Evolutionary conservation across 2,888 invertebrate species (phyloP).

Genomic region (Archips crataeganus): DNA sequence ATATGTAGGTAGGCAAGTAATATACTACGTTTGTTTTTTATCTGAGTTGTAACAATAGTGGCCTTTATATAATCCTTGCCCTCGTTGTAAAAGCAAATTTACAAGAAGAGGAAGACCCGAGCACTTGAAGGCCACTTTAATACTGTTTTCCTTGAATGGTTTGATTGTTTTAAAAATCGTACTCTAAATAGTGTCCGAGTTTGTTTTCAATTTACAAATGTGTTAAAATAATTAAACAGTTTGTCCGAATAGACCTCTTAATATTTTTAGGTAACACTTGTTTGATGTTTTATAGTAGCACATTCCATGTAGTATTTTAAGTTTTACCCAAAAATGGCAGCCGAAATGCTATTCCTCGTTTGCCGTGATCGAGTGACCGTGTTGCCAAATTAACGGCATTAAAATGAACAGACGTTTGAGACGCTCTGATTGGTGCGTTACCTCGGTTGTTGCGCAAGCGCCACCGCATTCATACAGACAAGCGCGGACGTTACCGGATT

Average conservation of each 20-base stretch:
- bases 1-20: not conserved
- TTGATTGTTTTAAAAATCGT: not conserved
- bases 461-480: constrained; percentile 8
- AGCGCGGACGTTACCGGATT: constrained; percentile 20
- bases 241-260: too few species aligned
- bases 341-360: constrained; percentile 11
- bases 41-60: constrained; percentile 34
- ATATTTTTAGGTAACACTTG: not conserved
- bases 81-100: constrained; percentile 37
- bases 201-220: not conserved
- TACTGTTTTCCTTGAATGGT: not conserved
- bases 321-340: not conserved
- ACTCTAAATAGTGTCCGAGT: not conserved
- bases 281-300: not conserved
- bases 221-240: too few species aligned
- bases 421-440: constrained; percentile 46
- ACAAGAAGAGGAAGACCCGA: constrained; percentile 34
- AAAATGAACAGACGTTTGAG: constrained; percentile 36
- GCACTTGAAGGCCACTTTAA: constrained; percentile 19
- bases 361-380: constrained; percentile 39
- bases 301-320: not conserved
- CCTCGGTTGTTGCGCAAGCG: constrained; percentile 43
- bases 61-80: constrained; percentile 40
- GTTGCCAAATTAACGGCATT: constrained; percentile 45
- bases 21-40: constrained; percentile 17